A percentile compares a stretch with the other conserved stretches of the same genome.
Conservation (phyloP, 2,113 vertebrate species). For the Phodopus roborovskii region DNA sequence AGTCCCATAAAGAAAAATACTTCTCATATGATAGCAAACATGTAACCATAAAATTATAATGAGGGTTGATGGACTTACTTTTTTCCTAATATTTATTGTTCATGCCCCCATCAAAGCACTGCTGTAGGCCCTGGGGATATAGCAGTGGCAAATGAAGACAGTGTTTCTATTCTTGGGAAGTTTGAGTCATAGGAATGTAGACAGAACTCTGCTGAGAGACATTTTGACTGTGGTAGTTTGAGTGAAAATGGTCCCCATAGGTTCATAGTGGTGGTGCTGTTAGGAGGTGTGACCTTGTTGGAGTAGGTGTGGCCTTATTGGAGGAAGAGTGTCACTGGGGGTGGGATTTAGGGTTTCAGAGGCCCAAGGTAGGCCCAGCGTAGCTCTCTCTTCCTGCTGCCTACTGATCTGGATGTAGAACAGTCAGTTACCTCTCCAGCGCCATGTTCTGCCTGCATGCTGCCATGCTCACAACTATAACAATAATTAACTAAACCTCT, state of each 20-base stretch:
- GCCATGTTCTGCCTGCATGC: neutral
- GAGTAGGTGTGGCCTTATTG: neutral
- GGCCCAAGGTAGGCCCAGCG: neutral
- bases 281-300: neutral
- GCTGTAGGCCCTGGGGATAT: neutral
- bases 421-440: neutral
- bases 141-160: neutral
- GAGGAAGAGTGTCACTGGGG: neutral
- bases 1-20: neutral
- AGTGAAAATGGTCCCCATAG: neutral
- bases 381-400: neutral
- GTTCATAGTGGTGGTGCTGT: neutral
- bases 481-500: neutral
- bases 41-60: neutral
- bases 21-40: neutral
- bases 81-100: conserved; percentile 20
- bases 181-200: neutral
- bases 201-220: neutral
- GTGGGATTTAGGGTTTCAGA: neutral
- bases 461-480: neutral
- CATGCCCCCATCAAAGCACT: neutral
- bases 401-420: neutral
- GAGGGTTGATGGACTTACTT: neutral
- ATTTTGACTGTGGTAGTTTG: neutral
- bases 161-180: neutral